Conservation (phyloP, 2,797 vertebrate species). For the Micrastur ruficollis region DNA sequence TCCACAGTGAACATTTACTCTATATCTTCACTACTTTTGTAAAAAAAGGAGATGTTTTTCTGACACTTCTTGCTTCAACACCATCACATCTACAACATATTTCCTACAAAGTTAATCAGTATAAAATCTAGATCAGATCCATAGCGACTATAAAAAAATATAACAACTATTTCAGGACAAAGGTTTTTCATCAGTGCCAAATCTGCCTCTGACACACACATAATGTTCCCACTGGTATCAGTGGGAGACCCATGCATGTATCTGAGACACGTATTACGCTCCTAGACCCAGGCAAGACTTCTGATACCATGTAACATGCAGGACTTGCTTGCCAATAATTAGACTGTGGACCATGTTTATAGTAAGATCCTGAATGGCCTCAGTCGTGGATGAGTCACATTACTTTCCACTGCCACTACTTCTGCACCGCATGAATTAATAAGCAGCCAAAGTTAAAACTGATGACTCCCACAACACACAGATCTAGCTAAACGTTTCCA, state of each 20-base stretch:
- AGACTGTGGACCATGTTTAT: background rate
- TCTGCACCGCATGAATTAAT: background rate
- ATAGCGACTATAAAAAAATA: conserved; percentile 56
- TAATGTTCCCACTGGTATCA: rapidly evolving
- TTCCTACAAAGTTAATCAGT: conserved; percentile 41
- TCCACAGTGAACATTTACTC: conserved; percentile 25
- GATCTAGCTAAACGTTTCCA: background rate
- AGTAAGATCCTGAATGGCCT: background rate
- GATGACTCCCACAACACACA: background rate
- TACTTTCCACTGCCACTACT: background rate
- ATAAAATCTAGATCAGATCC: conserved; percentile 64
- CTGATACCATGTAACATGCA: background rate
- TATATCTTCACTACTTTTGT: background rate
- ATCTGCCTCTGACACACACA: background rate
- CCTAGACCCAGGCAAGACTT: background rate
- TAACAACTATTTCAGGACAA: conserved; percentile 32
- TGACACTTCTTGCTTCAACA: background rate
- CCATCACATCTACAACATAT: background rate
- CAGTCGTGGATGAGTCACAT: rapidly evolving
- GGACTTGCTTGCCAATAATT: background rate
- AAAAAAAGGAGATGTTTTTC: background rate
- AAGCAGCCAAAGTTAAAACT: background rate
- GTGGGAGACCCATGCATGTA: background rate
- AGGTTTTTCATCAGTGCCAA: conserved; percentile 13
- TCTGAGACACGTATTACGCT: rapidly evolving